Evolutionary conservation across 2,113 vertebrate genomes (phyloP).

Genomic region (Holacanthus passer): DNA sequence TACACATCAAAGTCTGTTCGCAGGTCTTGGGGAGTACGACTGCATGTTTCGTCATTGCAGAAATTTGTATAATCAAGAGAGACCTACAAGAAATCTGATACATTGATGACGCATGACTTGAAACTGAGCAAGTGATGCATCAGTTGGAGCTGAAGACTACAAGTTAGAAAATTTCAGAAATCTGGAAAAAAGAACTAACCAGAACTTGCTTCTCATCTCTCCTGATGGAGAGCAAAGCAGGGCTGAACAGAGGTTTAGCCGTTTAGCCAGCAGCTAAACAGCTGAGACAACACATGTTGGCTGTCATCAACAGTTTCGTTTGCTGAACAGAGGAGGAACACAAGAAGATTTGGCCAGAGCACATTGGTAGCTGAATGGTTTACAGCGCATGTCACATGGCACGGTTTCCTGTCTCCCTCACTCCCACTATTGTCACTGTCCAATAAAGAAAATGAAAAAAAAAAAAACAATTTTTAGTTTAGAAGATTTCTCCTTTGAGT

Average conservation of each 20-base stretch:
- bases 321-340: not conserved
- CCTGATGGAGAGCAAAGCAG: constrained; percentile 1
- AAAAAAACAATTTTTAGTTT: no score
- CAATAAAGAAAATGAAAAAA: no score
- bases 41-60: no score
- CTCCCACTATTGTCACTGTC: no score
- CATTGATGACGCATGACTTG: no score
- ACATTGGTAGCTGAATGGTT: not conserved
- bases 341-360: not conserved
- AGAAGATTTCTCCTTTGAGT: no score
- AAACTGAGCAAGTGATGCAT: not conserved
- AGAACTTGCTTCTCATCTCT: not conserved
- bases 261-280: not conserved
- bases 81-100: no score
- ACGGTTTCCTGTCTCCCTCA: no score
- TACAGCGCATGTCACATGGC: no score
- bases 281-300: not conserved
- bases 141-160: not conserved
- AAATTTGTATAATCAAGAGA: not conserved
- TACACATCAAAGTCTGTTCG: no score
- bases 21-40: no score
- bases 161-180: not conserved
- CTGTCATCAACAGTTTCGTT: not conserved
- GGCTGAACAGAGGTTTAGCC: not conserved
- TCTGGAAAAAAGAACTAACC: not conserved